Conservation (phyloP, 2,888 invertebrate species). For the Rapana venosa region DNA sequence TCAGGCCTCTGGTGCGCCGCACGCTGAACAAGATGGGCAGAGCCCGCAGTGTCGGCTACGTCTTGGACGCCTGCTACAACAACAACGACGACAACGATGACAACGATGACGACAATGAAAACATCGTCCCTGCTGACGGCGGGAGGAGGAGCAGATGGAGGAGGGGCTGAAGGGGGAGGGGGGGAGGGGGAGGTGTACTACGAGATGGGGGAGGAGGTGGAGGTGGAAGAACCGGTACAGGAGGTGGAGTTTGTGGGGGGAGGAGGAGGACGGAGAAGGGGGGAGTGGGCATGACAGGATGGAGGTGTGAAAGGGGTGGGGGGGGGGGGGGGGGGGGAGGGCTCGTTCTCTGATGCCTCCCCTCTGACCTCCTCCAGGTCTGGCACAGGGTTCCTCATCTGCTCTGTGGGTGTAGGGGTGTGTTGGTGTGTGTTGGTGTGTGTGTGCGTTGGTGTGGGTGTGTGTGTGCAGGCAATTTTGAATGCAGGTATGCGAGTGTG, state of each 20-base stretch:
- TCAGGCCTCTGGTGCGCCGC: constrained; percentile 59
- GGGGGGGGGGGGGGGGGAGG: not conserved
- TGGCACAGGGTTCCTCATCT: too few relatives aligned
- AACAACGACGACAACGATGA: not conserved
- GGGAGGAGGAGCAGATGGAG: not conserved
- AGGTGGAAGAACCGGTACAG: not conserved
- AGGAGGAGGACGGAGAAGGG: not conserved
- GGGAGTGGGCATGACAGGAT: constrained; percentile 27
- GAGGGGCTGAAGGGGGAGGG: not conserved
- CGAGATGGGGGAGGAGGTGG: not conserved
- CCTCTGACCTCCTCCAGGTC: too few relatives aligned
- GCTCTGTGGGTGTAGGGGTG: too few relatives aligned
- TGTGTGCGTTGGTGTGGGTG: not conserved
- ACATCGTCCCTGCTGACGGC: not conserved
- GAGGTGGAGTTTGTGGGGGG: constrained; percentile 2
- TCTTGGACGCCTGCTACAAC: not conserved
- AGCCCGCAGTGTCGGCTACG: not conserved
- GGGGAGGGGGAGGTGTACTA: constrained; percentile 30
- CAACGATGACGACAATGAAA: not conserved
- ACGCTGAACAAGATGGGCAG: constrained; percentile 48
- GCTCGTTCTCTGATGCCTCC: too few relatives aligned
- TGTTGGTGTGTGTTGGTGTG: not conserved
- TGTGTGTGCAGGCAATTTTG: too few relatives aligned
- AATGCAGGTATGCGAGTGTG: too few relatives aligned
- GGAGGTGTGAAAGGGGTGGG: not conserved